phyloP scores from a whole-genome alignment of 2,113 vertebrate species.

The Panurus biarmicus region DNA sequence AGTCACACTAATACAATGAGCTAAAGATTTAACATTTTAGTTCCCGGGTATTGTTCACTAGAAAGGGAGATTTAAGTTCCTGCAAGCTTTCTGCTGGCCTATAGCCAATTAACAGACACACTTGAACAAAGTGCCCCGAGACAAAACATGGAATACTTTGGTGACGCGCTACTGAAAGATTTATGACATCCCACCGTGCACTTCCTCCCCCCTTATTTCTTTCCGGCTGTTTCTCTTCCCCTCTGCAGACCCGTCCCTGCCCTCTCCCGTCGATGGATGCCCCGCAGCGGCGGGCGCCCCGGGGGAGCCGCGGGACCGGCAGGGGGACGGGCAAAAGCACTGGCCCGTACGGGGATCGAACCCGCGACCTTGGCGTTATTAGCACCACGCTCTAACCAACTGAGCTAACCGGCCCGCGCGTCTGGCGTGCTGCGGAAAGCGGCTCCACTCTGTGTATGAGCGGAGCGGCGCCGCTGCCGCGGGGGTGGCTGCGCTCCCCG shows the following conservation, averaged over 20 bases:
- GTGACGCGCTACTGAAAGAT: fast-evolving
- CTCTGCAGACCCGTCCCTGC: fast-evolving
- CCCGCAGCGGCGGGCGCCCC: fast-evolving
- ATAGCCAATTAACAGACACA: fast-evolving
- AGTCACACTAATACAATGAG: fast-evolving
- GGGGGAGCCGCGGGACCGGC: fast-evolving
- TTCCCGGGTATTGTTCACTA: not conserved
- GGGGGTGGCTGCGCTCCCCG: not conserved
- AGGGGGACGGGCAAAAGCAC: fast-evolving
- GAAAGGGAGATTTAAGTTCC: fast-evolving
- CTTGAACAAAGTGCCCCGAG: fast-evolving
- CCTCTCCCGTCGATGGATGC: fast-evolving
- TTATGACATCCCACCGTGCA: fast-evolving
- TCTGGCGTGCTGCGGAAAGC: too few species aligned
- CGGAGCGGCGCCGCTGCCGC: fast-evolving
- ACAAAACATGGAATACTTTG: fast-evolving
- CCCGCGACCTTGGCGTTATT: constrained; percentile 69
- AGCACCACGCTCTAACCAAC: constrained; percentile 69
- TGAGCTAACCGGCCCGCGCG: constrained; percentile 60
- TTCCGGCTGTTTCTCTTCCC: fast-evolving
- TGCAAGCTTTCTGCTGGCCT: too few species aligned
- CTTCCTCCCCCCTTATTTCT: fast-evolving
- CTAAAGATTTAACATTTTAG: fast-evolving
- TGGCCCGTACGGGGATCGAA: constrained; percentile 56
- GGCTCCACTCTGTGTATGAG: fast-evolving